Evolutionary conservation across 2,888 invertebrate species (phyloP).

Genomic region (Hemithea aestivaria): DNA sequence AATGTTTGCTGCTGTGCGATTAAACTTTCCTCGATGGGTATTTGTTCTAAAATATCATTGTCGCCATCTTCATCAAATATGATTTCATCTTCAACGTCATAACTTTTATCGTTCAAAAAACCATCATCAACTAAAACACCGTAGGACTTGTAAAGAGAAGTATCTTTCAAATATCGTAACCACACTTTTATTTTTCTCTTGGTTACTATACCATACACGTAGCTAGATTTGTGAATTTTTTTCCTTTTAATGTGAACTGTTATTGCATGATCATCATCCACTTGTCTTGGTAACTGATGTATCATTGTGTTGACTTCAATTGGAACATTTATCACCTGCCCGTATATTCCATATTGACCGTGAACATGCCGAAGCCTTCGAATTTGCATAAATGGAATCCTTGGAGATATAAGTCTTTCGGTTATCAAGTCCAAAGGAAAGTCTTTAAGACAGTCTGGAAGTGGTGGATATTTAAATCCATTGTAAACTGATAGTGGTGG

Average conservation of each 20-base stretch:
- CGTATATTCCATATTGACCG: slow-evolving; percentile 32
- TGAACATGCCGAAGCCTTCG: slow-evolving; percentile 31
- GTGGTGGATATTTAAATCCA: slow-evolving; percentile 21
- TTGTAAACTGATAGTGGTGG: slow-evolving; percentile 20
- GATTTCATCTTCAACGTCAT: slow-evolving; percentile 5
- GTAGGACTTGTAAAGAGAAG: slow-evolving; percentile 10
- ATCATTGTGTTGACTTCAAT: slow-evolving; percentile 33
- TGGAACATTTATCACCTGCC: slow-evolving; percentile 38
- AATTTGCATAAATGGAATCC: slow-evolving; percentile 37
- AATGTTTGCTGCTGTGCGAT: slow-evolving; percentile 30
- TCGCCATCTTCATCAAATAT: slow-evolving; percentile 14
- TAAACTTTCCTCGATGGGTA: slow-evolving; percentile 28
- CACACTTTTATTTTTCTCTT: slow-evolving; percentile 12
- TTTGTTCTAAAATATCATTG: slow-evolving; percentile 19
- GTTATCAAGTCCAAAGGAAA: slow-evolving; percentile 17
- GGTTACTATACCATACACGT: slow-evolving; percentile 10
- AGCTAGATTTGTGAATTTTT: slow-evolving; percentile 12
- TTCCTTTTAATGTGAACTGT: slow-evolving; percentile 17
- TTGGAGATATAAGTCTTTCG: slow-evolving; percentile 22
- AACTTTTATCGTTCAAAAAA: slow-evolving; percentile 5
- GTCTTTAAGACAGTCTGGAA: slow-evolving; percentile 13
- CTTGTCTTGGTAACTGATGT: slow-evolving; percentile 29
- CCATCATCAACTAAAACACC: slow-evolving; percentile 6
- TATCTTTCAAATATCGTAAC: slow-evolving; percentile 4
- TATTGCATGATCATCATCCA: slow-evolving; percentile 27